Evolutionary conservation across 2,113 vertebrate genomes (phyloP), one percentile per base, ranked within the genome.

Genomic region (Coptodon rendalli): DNA sequence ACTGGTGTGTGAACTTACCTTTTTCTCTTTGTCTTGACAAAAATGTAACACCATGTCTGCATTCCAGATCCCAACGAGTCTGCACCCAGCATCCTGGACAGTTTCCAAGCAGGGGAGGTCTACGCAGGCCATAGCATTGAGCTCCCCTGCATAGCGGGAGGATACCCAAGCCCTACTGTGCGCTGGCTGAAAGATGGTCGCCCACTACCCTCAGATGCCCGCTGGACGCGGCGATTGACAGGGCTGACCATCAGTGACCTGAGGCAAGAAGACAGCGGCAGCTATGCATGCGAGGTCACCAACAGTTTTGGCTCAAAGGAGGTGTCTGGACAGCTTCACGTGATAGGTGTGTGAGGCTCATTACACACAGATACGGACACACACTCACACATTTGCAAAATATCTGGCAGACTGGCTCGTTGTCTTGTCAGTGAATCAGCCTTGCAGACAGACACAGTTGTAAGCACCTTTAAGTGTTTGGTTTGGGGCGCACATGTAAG

Each of bases 261-360:
- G 92, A 96, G 97, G 13, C 96, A 97, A 29, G 98, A 99, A 92
- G 98, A 99, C 97, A 98, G 98, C 0, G 98, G 98, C 83, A 98
- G 97, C 92, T 99, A 99, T 89, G 97, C 98, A 80, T 99, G 98
- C 57, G 98, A 99, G 94, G 98, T 99, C 94, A 99, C 98, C 95
- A 99, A 99, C 96, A 99, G 98, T 93, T 99, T 99, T 3, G 98
- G 98, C 89, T 99, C 98, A 2, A 97, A 98, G 89, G 98, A 99
- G 93, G 98, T 98, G 95, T 98, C 97, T 0, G 98, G 98, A 83
- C 97, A 96, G 94, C 97, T 99, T 93, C 97, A 97, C 0, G 97
- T 99, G 89, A 97, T 99, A 27, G 98, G 98, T 99, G 93, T 85
- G 92, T 85, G 82, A 84, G 45, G 82, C 24, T 84, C 14, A 17